Percentiles rank a stretch among this genome's conserved stretches.
phyloP scores from a whole-genome alignment of 2,113 vertebrate genomes.

The Pelecanus crispus region DNA sequence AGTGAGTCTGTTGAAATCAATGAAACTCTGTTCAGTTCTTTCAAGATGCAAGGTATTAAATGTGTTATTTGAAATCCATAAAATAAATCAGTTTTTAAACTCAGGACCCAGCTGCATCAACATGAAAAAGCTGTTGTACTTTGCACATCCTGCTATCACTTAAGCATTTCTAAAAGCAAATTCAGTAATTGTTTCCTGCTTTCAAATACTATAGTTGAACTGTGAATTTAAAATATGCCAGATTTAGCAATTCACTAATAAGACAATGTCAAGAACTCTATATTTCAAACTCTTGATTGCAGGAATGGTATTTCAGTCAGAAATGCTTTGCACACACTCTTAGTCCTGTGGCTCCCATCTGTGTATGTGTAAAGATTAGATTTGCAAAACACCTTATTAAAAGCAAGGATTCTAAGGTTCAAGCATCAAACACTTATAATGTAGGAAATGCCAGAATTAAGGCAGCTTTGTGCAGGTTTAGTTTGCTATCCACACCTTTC shows the following conservation, averaged over 20 bases:
- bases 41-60: background rate
- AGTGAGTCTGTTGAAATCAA: background rate
- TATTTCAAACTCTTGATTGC: background rate
- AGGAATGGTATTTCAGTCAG: background rate
- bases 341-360: background rate
- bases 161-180: background rate
- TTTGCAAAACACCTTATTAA: background rate
- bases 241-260: background rate
- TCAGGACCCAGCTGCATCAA: background rate
- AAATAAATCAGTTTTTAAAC: background rate
- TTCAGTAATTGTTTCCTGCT: slow-evolving; percentile 3
- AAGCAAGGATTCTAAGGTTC: background rate
- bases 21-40: background rate
- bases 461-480: background rate
- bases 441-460: background rate
- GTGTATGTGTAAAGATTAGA: background rate
- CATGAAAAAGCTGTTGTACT: background rate
- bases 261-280: background rate
- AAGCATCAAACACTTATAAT: background rate
- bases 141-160: background rate
- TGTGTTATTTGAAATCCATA: background rate
- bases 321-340: background rate
- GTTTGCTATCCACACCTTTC: background rate
- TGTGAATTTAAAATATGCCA: background rate
- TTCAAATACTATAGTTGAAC: background rate